Conservation (phyloP, 2,113 vertebrate genomes). For the Laticauda colubrina region DNA sequence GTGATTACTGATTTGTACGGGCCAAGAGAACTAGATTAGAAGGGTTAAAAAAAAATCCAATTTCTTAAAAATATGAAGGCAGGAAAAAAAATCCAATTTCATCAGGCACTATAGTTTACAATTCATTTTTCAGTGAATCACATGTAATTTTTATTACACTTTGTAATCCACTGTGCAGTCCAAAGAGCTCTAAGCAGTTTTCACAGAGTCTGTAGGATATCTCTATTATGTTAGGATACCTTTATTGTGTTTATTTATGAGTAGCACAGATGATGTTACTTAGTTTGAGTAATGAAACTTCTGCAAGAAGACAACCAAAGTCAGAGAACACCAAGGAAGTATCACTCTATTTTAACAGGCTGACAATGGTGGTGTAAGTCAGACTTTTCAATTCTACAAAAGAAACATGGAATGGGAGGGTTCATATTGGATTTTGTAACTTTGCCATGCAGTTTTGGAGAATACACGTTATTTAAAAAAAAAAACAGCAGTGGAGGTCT, state of each 20-base stretch:
- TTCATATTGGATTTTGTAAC: background rate
- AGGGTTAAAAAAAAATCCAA: constrained; percentile 36
- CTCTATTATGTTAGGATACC: background rate
- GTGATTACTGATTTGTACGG: constrained; percentile 53
- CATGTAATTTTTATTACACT: background rate
- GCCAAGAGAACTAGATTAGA: constrained; percentile 58
- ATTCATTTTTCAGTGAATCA: constrained; percentile 17
- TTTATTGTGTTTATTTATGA: background rate
- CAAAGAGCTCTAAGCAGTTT: background rate
- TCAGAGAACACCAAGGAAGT: background rate
- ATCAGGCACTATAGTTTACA: constrained; percentile 49
- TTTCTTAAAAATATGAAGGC: constrained; percentile 30
- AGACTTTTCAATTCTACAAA: background rate
- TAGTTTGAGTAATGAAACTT: background rate
- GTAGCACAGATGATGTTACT: background rate
- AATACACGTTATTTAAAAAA: background rate
- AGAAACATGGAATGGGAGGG: background rate
- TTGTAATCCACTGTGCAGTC: background rate
- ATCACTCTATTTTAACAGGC: background rate
- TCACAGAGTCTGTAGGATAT: background rate
- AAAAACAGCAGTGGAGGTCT: background rate
- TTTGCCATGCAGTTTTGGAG: background rate
- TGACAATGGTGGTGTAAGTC: background rate
- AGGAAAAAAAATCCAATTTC: constrained; percentile 30
- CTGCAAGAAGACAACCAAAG: background rate